Base-by-base conservation (phyloP, 1,140 invertebrate species). In the Lucilia cuprina region DNA sequence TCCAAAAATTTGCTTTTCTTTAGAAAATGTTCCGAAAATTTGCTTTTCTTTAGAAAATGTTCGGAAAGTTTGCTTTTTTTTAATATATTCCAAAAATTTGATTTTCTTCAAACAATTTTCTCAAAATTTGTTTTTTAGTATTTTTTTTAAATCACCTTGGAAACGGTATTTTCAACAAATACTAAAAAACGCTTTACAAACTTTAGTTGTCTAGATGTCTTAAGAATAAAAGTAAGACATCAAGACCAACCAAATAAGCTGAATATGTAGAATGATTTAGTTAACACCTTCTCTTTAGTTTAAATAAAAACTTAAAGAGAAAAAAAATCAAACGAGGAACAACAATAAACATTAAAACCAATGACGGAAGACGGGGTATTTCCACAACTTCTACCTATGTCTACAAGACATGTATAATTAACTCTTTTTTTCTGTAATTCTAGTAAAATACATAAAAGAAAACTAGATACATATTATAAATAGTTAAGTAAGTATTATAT, bases 271-370 rank as follows among this genome's bases (percentile, higher is more conserved):
- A 49, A 80, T 80, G 41, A 80, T 80, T 80, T 80, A 21, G 77
- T 80, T 80, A 80, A 80, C 77, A 80, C 77, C 77, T 80, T 80
- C 77, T 78, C 34, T 80, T 19, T 49, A 80, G 41, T 80, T 49
- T 49, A 80, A 80, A 80, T 49, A 80, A 49, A 12, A 55, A 14
- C 50, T n/a, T 17, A 60, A 12, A 60, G 50, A 60, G n/a, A 60
- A 30, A 30, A 60, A 60, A n/a, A n/a, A n/a, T n/a, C n/a, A n/a
- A 60, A 60, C 14, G 55, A 1, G 25, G 1, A 60, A n/a, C 14
- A 60, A 17, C 14, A 60, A 60, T 41, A 17, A 60, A 60, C 55
- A 60, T 7, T n/a, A 60, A 17, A 60, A 30, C 5, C 14, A 60
- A n/a, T 14, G 50, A 60, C 13, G 14, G 14, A 60, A 60, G 13